Evolutionary conservation across 2,797 vertebrate species (phyloP), one percentile per base, ranked within the genome.

Genomic region (Diplodus sargus): DNA sequence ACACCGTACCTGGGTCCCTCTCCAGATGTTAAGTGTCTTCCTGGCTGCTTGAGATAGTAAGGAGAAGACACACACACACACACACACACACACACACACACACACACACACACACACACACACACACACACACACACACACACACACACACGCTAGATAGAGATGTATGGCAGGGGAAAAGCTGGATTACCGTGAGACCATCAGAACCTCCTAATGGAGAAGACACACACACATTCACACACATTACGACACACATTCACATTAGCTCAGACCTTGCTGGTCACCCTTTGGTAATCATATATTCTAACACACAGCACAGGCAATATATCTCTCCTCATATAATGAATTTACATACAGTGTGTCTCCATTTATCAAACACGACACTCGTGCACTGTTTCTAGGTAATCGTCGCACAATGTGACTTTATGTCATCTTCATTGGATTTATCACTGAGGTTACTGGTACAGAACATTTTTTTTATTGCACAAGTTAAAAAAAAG

Each of bases 1-100:
- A 71, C 58, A 74, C 48, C 5, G 5, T 79, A 75, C 84, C 79
- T 79, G 79, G 72, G 79, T 88, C 75, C 51, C 87, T 88, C 74
- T 91, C 84, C 85, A 91, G 86, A 90, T 91, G 87, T 85, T 85
- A 79, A 87, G 72, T 78, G 72, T 87, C 81, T 79, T 73, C 66
- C 81, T 90, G 87, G 85, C 79, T 82, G 71, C 58, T 70, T 66
- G 73, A 87, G 85, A 90, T 79, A 83, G 85, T 78, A 77, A 81
- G 54, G 47, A 85, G 57, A 75, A 82, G 51, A 7, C 59, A 61
- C 45, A 3, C 70, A 54, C 62, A 52, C 58, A 69, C 45, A 67
- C 74, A 76, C 61, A 28, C 28, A 74, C 65, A 64, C 39, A 53
- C 66, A 60, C 57, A 74, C 67, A 58, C 68, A 59, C 57, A 76